Evolutionary conservation across 53 echinoderm and acorn worm genomes (phyloP).

Genomic region (Temnopleurus reevesii): DNA sequence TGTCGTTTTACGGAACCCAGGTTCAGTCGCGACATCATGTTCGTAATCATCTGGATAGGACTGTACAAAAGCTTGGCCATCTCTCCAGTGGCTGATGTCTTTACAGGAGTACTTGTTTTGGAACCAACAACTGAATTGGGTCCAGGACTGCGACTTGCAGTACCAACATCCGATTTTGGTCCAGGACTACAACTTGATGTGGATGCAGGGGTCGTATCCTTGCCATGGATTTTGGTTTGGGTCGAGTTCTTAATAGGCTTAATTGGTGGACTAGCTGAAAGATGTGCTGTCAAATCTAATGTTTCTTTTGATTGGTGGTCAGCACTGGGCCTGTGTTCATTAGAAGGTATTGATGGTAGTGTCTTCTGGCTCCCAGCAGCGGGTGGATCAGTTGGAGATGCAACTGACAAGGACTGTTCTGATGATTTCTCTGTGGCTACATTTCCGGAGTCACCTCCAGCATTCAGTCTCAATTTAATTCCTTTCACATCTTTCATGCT

Average conservation of each 20-base stretch:
- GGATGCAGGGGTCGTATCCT: no score
- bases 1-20: neutral
- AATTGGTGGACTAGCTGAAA: neutral
- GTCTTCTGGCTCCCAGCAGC: neutral
- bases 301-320: neutral
- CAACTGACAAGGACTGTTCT: neutral
- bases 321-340: neutral
- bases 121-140: no score
- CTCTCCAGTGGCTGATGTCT: neutral
- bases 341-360: neutral
- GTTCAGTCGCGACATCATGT: slow-evolving; percentile 35
- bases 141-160: neutral
- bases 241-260: slow-evolving; percentile 42
- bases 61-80: slow-evolving; percentile 7
- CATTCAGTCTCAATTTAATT: neutral
- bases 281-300: neutral
- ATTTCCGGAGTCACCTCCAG: slow-evolving; percentile 3
- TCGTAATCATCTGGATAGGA: neutral
- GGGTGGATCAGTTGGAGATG: neutral
- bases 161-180: neutral
- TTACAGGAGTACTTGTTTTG: neutral
- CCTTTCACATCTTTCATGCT: neutral
- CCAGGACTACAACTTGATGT: no score
- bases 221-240: neutral
- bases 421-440: neutral